These are phyloP conservation scores for Chymomyza costata DNA, from an alignment of 1,140 invertebrate genomes.

Conservation along the genomic window DNA sequence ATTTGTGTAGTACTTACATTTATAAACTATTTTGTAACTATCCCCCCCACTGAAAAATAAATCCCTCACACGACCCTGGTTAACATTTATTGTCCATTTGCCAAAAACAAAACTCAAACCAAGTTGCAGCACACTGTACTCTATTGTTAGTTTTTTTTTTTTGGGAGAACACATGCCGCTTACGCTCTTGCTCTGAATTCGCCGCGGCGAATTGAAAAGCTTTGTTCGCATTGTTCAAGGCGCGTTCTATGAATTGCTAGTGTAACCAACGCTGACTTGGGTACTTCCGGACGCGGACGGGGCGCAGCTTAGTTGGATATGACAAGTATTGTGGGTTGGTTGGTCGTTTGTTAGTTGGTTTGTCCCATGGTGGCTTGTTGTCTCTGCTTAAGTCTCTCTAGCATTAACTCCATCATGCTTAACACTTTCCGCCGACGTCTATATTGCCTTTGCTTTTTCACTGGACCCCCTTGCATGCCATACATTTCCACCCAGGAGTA, in stretches of 20 bases:
- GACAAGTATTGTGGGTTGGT: constrained; percentile 19
- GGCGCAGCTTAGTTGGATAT: constrained; percentile 16
- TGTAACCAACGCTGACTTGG: constrained; percentile 27
- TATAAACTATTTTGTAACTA: too few species aligned
- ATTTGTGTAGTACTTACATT: too few species aligned
- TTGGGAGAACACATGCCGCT: too few species aligned
- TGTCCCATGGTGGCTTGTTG: constrained; percentile 2
- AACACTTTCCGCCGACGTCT: constrained; percentile 63
- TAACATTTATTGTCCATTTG: constrained; percentile 46
- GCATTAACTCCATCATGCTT: constrained; percentile 64
- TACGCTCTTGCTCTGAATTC: too few species aligned
- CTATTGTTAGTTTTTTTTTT: too few species aligned
- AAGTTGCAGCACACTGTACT: too few species aligned
- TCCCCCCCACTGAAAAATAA: too few species aligned
- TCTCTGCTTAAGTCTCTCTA: constrained; percentile 26
- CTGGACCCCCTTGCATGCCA: neutral
- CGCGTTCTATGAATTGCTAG: neutral
- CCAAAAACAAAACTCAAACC: constrained; percentile 32
- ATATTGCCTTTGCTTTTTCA: constrained; percentile 35
- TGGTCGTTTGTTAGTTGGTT: too few species aligned
- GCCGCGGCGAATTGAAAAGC: constrained; percentile 56
- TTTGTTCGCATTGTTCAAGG: neutral
- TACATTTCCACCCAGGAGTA: too few species aligned
- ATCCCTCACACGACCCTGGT: too few species aligned
- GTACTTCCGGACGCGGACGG: constrained; percentile 16